Percentiles rank a stretch among this genome's conserved stretches.
phyloP scores from a whole-genome alignment of 2,888 invertebrate species.

The Campoplex capitator region DNA sequence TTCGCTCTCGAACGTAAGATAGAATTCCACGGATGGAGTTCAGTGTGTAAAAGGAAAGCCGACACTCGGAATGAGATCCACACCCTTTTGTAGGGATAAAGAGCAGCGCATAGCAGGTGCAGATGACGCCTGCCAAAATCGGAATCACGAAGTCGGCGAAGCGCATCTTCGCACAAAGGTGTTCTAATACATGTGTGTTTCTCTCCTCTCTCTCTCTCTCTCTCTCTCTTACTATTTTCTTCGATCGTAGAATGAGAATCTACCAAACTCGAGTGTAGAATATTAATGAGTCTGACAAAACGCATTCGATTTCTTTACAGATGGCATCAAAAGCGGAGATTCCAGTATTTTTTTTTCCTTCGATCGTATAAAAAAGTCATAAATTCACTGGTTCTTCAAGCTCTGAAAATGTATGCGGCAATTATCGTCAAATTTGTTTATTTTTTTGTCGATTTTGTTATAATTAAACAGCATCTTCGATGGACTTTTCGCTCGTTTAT shows the following conservation, averaged over 20 bases:
- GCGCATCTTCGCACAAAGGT: conserved; percentile 53
- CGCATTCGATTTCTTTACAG: conserved; percentile 5
- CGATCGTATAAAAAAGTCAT: background rate
- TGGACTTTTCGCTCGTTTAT: background rate
- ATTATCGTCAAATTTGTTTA: no score
- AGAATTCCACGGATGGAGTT: conserved; percentile 19
- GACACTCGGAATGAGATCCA: conserved; percentile 40
- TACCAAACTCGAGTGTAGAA: conserved; percentile 35
- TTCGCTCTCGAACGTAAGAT: background rate
- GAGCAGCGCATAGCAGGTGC: conserved; percentile 53
- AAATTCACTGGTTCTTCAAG: background rate
- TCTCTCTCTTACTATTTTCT: background rate
- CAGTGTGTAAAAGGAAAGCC: conserved; percentile 55
- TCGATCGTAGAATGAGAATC: conserved; percentile 34
- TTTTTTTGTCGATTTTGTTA: background rate
- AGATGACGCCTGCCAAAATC: conserved; percentile 64
- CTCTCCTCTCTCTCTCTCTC: background rate
- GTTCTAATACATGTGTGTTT: conserved; percentile 50
- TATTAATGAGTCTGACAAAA: conserved; percentile 46
- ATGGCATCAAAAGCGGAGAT: background rate
- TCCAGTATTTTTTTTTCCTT: conserved; percentile 6
- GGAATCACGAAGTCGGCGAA: conserved; percentile 49
- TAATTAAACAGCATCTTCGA: background rate
- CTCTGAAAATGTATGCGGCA: background rate
- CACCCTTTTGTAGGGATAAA: conserved; percentile 29